These are phyloP conservation scores for Paratrypauchen microcephalus DNA, from an alignment of 2,797 vertebrate genomes.

Conservation along the genomic window DNA sequence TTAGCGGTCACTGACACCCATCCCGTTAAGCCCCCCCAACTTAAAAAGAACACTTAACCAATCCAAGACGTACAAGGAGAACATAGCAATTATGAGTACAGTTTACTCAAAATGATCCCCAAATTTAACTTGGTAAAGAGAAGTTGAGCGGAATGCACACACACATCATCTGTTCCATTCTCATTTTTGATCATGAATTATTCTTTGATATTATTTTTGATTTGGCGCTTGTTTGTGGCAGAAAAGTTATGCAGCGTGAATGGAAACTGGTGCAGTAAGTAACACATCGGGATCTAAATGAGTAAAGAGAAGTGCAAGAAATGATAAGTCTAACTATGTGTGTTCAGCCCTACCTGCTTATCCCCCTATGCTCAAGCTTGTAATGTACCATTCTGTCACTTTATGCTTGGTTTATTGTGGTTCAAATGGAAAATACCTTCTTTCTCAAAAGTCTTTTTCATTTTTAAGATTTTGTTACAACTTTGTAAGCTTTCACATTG, in stretches of 20 bases:
- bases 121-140: background rate
- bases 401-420: conserved; percentile 21
- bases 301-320: conserved; percentile 7
- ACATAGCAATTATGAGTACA: background rate
- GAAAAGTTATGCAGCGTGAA: conserved; percentile 18
- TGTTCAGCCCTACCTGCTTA: conserved; percentile 12
- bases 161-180: conserved; percentile 17
- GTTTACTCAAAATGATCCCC: background rate
- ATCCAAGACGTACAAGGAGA: background rate
- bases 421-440: conserved; percentile 5
- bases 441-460: background rate
- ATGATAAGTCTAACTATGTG: background rate
- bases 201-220: conserved; percentile 12
- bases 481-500: no score
- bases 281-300: conserved; percentile 29
- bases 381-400: conserved; percentile 19
- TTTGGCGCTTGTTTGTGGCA: conserved; percentile 23
- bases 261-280: conserved; percentile 18
- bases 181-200: conserved; percentile 24
- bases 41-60: background rate
- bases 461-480: background rate
- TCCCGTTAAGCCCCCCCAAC: no score
- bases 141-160: conserved; percentile 4
- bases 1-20: background rate
- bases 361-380: conserved; percentile 6